A percentile compares a stretch with the other conserved stretches of the same genome.
Conservation (phyloP, 2,113 vertebrate genomes). For the Sylvia atricapilla region DNA sequence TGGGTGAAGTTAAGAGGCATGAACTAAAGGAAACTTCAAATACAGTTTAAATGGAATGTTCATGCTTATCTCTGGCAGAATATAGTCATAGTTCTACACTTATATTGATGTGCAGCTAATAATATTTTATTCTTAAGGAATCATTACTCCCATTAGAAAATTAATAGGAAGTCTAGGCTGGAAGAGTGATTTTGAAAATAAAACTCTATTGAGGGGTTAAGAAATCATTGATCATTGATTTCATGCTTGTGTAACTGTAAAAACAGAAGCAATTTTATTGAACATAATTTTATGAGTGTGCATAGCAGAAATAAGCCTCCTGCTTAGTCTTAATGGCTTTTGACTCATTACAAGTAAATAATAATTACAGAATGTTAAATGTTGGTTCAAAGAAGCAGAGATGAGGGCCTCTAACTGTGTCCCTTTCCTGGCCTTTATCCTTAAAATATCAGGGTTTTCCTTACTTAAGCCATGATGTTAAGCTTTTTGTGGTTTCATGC, state of each 20-base stretch:
- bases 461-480: not conserved
- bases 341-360: conserved; percentile 10
- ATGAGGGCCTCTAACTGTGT: not conserved
- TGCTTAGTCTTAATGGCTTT: conserved; percentile 15
- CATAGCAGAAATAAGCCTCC: conserved; percentile 22
- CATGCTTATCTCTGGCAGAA: not conserved
- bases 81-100: not conserved
- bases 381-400: not conserved
- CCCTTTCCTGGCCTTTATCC: not conserved
- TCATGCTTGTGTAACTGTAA: conserved; percentile 4
- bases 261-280: conserved; percentile 11
- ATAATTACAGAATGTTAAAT: not conserved
- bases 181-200: conserved; percentile 9
- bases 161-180: not conserved
- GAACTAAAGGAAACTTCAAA: not conserved
- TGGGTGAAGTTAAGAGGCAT: not conserved
- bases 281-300: not conserved
- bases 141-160: not conserved
- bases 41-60: not conserved
- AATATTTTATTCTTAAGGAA: not conserved
- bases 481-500: not conserved
- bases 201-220: not conserved
- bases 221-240: conserved; percentile 37
- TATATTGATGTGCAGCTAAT: not conserved
- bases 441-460: not conserved